These are phyloP conservation scores for Junonia oenone DNA, from an alignment of 2,888 invertebrate genomes.

Conservation along the genomic window DNA sequence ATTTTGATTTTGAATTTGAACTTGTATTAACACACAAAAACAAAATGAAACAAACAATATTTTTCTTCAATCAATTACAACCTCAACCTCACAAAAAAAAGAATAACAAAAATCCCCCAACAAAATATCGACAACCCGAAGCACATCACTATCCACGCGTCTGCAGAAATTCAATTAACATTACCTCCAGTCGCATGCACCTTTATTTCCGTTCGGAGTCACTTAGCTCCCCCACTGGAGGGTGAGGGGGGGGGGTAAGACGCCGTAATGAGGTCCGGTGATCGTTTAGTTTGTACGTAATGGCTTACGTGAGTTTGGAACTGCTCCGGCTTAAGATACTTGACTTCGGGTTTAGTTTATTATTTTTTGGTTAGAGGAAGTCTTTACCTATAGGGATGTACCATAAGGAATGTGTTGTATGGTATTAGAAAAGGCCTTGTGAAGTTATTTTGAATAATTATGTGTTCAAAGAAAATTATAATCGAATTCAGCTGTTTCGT, in stretches of 20 bases:
- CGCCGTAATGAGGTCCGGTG: constrained; percentile 76
- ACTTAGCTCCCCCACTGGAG: constrained; percentile 46
- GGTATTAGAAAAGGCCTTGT: too few species aligned
- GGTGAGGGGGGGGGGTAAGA: constrained; percentile 48
- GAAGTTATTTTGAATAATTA: background rate
- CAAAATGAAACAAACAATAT: background rate
- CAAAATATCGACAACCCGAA: background rate
- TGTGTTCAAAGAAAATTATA: background rate
- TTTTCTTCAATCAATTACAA: too few species aligned
- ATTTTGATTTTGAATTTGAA: too few species aligned
- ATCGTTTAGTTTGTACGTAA: constrained; percentile 77
- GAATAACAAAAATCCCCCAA: too few species aligned
- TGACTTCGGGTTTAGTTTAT: constrained; percentile 27
- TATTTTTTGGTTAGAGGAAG: too few species aligned
- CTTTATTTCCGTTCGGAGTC: constrained; percentile 80
- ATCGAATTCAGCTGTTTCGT: too few species aligned
- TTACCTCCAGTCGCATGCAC: constrained; percentile 81
- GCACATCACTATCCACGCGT: constrained; percentile 54
- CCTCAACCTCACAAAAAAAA: too few species aligned
- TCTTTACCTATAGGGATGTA: too few species aligned
- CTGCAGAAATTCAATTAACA: constrained; percentile 81
- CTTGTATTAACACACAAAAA: too few species aligned
- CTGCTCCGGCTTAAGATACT: constrained; percentile 32
- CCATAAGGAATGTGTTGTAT: too few species aligned
- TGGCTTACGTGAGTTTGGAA: constrained; percentile 65